These are phyloP conservation scores for Sus scrofa DNA, from an alignment of 2,113 vertebrate species.

Conservation along the genomic window DNA sequence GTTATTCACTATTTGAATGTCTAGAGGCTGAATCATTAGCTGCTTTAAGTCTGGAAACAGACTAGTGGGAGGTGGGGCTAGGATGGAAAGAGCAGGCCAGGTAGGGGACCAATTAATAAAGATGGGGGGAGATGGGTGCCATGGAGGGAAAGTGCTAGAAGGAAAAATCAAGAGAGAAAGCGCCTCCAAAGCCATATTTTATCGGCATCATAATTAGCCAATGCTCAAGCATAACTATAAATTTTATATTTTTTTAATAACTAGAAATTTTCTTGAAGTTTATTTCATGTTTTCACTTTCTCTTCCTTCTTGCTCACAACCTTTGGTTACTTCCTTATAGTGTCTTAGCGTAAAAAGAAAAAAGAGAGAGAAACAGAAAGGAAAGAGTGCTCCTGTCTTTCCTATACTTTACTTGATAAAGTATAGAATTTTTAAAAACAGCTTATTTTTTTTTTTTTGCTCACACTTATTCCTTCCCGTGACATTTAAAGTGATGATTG, in stretches of 20 bases:
- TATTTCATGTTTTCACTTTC: background rate
- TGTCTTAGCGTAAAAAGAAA: background rate
- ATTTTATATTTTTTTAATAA: background rate
- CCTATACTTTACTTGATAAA: background rate
- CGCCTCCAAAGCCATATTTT: background rate
- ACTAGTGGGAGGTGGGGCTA: background rate
- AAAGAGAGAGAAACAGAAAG: background rate
- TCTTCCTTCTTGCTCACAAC: background rate
- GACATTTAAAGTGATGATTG: background rate
- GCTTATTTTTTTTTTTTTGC: background rate
- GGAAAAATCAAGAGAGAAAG: background rate
- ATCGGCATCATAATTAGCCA: background rate
- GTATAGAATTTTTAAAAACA: background rate
- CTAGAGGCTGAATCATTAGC: background rate
- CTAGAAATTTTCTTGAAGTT: background rate
- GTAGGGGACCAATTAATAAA: background rate
- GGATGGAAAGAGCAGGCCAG: background rate
- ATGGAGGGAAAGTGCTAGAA: rapidly evolving
- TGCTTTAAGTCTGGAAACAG: background rate
- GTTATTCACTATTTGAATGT: background rate
- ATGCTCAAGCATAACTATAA: background rate
- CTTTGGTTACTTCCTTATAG: background rate
- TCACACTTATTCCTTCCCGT: background rate
- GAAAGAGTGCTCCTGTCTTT: background rate
- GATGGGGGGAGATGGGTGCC: rapidly evolving